A percentile compares a stretch with the other conserved stretches of the same genome.
phyloP scores from a whole-genome alignment of 2,113 vertebrate species.

The Eclectus roratus region DNA sequence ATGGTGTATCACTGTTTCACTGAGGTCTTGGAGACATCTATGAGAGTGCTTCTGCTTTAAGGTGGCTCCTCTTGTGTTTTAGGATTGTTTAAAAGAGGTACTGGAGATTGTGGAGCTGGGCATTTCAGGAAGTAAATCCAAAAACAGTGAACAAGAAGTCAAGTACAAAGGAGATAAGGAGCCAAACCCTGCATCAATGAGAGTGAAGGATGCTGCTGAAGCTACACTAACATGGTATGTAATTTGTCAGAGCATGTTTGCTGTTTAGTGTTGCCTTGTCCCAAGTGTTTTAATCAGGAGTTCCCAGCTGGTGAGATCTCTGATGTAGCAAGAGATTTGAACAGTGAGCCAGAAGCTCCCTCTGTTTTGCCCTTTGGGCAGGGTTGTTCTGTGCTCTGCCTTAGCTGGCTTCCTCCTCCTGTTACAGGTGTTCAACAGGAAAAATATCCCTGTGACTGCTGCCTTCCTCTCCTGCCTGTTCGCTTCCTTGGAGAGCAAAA shows the following conservation, averaged over 20 bases:
- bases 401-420: not conserved
- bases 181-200: constrained; percentile 93
- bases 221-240: constrained; percentile 92
- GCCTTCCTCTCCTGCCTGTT: not conserved
- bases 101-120: constrained; percentile 95
- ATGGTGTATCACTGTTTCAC: not conserved
- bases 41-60: not conserved
- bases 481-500: not conserved
- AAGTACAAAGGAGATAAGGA: constrained; percentile 95
- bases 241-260: not conserved
- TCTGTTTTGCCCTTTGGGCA: not conserved
- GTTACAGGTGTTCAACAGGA: not conserved
- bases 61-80: constrained; percentile 12
- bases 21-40: not conserved
- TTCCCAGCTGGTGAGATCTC: not conserved
- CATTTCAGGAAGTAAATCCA: constrained; percentile 95
- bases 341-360: not conserved
- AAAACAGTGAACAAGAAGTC: constrained; percentile 87
- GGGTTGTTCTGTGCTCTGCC: not conserved
- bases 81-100: constrained; percentile 95
- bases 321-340: not conserved
- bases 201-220: constrained; percentile 95
- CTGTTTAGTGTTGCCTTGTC: not conserved
- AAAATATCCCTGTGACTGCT: not conserved
- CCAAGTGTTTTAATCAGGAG: not conserved